phyloP scores from a whole-genome alignment of 2,113 vertebrate genomes.

The Neomonachus schauinslandi region DNA sequence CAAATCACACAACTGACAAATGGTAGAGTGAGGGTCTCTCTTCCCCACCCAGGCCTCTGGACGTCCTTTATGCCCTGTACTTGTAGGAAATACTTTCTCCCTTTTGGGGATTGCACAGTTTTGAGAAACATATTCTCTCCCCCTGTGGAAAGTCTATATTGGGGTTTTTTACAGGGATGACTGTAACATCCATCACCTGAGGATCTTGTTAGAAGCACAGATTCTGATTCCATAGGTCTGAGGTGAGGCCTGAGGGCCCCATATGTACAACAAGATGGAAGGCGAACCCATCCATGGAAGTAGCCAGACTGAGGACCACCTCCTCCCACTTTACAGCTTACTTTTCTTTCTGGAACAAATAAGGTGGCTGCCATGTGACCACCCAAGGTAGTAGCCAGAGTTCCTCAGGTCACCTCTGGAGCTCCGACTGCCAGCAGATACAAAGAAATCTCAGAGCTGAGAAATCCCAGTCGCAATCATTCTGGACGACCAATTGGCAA shows the following conservation, averaged over 20 bases:
- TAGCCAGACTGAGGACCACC: too few species aligned
- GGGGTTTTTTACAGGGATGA: neutral
- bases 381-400: neutral
- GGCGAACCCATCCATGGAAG: fast-evolving
- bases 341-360: neutral
- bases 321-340: too few species aligned
- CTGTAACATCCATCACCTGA: fast-evolving
- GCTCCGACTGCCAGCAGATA: neutral
- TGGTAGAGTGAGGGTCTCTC: fast-evolving
- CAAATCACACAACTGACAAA: neutral
- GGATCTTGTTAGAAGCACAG: neutral
- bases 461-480: constrained; percentile 60
- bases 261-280: fast-evolving
- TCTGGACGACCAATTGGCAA: constrained; percentile 78
- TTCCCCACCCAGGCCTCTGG: neutral
- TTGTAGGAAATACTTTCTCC: neutral
- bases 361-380: fast-evolving
- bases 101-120: neutral
- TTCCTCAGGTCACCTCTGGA: neutral
- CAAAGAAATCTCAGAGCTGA: constrained; percentile 70
- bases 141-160: neutral
- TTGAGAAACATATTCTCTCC: neutral
- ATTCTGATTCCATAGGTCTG: neutral
- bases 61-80: neutral
- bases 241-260: neutral